Conservation (phyloP, 2,797 vertebrate genomes). For the Neosilurus mollespiculum region DNA sequence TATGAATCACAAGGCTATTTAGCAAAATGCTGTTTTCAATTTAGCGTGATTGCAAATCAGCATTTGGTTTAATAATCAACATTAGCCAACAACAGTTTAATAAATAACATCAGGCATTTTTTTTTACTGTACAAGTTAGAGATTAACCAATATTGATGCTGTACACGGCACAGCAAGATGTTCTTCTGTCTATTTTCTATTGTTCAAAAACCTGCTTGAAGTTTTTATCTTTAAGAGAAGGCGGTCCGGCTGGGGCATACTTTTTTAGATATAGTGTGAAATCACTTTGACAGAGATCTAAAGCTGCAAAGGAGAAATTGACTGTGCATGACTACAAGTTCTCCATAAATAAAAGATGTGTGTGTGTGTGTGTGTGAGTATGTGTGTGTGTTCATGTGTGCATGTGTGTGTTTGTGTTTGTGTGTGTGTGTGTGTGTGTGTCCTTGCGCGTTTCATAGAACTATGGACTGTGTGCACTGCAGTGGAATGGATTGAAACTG, state of each 20-base stretch:
- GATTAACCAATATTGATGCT: background rate
- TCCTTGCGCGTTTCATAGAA: background rate
- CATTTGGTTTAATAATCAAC: background rate
- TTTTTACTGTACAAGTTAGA: background rate
- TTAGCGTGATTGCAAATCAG: background rate
- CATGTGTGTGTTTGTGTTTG: background rate
- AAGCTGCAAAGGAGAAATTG: background rate
- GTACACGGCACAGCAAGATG: background rate
- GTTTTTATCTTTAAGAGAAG: background rate
- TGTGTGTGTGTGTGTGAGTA: background rate
- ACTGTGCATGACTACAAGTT: background rate
- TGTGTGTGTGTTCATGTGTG: background rate
- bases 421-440: background rate
- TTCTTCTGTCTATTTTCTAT: background rate
- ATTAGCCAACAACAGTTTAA: too few species aligned
- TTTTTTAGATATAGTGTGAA: background rate
- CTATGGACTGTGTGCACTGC: background rate
- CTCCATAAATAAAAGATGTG: background rate
- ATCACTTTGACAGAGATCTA: too few species aligned
- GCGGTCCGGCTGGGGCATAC: background rate
- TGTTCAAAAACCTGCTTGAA: background rate
- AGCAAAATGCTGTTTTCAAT: background rate
- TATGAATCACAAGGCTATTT: background rate
- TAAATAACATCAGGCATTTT: background rate
- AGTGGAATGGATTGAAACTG: background rate